Percentiles rank a stretch among this genome's conserved stretches.
Conservation (phyloP, 2,888 invertebrate species). For the Reticulitermes lucifugus region DNA sequence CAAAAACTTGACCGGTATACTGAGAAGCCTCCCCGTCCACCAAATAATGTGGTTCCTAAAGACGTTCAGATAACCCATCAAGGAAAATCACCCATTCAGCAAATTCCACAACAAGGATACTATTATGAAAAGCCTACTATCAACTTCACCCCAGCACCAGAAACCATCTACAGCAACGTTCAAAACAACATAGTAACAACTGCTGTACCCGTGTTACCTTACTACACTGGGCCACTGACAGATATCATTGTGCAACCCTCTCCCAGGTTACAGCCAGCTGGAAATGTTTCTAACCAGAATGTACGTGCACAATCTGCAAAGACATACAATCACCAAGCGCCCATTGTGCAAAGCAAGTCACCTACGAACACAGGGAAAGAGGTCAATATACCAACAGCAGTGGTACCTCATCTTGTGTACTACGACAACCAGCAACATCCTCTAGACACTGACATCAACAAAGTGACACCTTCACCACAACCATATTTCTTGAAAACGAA, state of each 20-base stretch:
- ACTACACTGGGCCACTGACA: slow-evolving; percentile 39
- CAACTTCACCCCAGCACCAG: background rate
- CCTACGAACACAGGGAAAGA: slow-evolving; percentile 14
- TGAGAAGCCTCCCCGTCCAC: slow-evolving; percentile 24
- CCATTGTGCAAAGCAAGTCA: slow-evolving; percentile 63
- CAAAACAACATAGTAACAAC: slow-evolving; percentile 37
- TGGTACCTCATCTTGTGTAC: slow-evolving; percentile 29
- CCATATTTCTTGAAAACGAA: background rate
- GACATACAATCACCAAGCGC: slow-evolving; percentile 55
- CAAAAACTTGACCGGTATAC: background rate
- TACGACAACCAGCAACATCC: slow-evolving; percentile 31
- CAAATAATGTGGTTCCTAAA: slow-evolving; percentile 32
- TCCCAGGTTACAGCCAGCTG: slow-evolving; percentile 57
- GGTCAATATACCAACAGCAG: slow-evolving; percentile 15
- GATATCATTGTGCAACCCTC: slow-evolving; percentile 40
- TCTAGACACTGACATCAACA: slow-evolving; percentile 17
- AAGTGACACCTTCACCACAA: slow-evolving; percentile 26
- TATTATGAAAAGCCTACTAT: slow-evolving; percentile 29
- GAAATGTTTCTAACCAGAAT: background rate
- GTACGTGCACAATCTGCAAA: background rate
- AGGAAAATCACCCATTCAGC: slow-evolving; percentile 36
- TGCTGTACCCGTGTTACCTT: background rate
- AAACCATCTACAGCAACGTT: background rate
- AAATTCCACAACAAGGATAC: slow-evolving; percentile 14
- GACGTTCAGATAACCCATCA: slow-evolving; percentile 45